These are phyloP conservation scores for Oscheius onirici DNA, from an alignment of 2,888 invertebrate species.

Conservation along the genomic window DNA sequence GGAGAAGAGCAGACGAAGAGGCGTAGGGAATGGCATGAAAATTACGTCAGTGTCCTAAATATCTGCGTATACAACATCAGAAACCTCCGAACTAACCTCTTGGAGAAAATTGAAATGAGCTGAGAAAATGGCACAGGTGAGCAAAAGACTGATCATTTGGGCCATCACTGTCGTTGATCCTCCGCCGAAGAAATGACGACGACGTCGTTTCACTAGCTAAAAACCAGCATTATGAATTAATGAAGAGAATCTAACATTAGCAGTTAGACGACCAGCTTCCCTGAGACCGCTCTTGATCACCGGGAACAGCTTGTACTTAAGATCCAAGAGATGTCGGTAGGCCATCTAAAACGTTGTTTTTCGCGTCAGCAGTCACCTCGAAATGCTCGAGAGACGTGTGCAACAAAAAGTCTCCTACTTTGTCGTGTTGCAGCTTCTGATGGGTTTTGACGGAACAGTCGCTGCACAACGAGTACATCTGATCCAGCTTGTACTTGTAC, in stretches of 20 bases:
- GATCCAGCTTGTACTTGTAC: conserved; percentile 48
- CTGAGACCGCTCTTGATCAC: background rate
- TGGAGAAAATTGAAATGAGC: conserved; percentile 44
- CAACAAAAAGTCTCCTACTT: conserved; percentile 26
- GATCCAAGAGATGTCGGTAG: conserved; percentile 4
- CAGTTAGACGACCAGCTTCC: conserved; percentile 7
- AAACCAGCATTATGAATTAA: background rate
- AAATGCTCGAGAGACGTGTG: too few relatives aligned
- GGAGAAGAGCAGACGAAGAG: background rate
- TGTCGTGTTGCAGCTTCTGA: conserved; percentile 47
- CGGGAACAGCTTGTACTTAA: conserved; percentile 24
- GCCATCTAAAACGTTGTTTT: too few relatives aligned
- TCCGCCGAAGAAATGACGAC: conserved; percentile 46
- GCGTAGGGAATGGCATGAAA: conserved; percentile 33
- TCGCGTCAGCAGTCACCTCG: too few relatives aligned
- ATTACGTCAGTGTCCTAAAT: conserved; percentile 31
- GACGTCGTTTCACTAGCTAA: conserved; percentile 17
- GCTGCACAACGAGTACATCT: conserved; percentile 54
- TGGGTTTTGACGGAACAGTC: conserved; percentile 52
- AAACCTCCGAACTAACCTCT: conserved; percentile 35
- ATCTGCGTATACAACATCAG: background rate
- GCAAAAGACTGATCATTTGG: conserved; percentile 32
- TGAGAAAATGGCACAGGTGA: conserved; percentile 30
- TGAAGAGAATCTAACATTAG: too few relatives aligned
- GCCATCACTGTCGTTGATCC: conserved; percentile 37